Evolutionary conservation across 1,140 invertebrate genomes (phyloP), one percentile per base, ranked within the genome.

Genomic region (Venturia canescens): DNA sequence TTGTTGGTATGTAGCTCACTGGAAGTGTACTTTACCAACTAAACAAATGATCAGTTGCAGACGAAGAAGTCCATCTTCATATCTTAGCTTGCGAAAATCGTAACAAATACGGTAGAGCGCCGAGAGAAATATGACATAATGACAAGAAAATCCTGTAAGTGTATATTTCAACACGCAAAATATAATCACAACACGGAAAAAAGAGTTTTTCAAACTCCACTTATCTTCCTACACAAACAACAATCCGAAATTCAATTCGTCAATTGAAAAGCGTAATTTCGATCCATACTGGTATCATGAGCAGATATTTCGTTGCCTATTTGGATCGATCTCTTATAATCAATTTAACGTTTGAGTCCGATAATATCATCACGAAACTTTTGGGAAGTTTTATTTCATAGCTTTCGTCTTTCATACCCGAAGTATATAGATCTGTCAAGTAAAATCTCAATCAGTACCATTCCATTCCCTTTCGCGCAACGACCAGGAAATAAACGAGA

Each of bases 381-480:
- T 74, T 48, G 44, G 44, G 57, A 74, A 74, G n/a, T n/a, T 16
- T 48, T 74, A 26, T 44, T 74, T 74, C 27, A 29, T 60, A 31
- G 21, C 63, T 76, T 76, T 18, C 29, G 60, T 23, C 53, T 23
- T 53, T 4, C 5, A 53, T 34, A 29, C 48, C 34, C 27, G 18
- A 57, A 23, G n/a, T 53, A 34, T 63, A 63, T 63, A 63, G 26
- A 63, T 4, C 50, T 53, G 18, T 50, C 53, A 27, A 31, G 50
- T 50, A 27, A 76, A 31, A 31, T 76, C 72, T 57, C 72, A 76
- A 76, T 76, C 72, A 60, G 15, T 60, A 63, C 50, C 50, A 63
- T 63, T 23, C 60, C 18, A 34, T 60, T 29, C 44, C 27, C 13
- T 29, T n/a, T 48, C n/a, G 16, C n/a, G 50, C 50, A 53, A 53